Evolutionary conservation across 2,888 invertebrate genomes (phyloP).

Genomic region (Pollenia griseotomentosa): DNA sequence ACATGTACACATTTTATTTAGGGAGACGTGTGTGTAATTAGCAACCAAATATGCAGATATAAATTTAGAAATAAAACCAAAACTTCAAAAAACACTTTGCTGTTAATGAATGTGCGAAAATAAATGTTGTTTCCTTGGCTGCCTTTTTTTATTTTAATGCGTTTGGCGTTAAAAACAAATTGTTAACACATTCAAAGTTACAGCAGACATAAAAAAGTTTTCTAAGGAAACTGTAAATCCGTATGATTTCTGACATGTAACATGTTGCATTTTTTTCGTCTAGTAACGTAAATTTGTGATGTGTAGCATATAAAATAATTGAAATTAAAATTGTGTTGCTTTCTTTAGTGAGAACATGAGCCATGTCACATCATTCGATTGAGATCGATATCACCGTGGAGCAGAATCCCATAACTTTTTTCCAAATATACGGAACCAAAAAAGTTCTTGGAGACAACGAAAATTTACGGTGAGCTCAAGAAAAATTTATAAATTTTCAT

Average conservation of each 20-base stretch:
- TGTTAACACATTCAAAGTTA: slow-evolving; percentile 57
- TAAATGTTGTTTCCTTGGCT: background rate
- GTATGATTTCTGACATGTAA: background rate
- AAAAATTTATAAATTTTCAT: no score
- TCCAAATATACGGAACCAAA: no score
- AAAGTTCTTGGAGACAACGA: no score
- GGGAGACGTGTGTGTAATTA: slow-evolving; percentile 21
- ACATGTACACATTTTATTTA: background rate
- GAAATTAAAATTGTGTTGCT: no score
- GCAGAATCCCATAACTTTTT: no score
- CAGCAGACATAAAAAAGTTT: slow-evolving; percentile 44
- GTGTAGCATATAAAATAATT: background rate
- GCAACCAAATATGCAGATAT: slow-evolving; percentile 20
- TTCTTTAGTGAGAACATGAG: no score
- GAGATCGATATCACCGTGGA: no score
- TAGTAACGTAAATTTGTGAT: background rate
- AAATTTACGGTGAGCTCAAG: no score
- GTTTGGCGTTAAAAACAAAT: slow-evolving; percentile 52
- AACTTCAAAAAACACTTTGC: slow-evolving; percentile 27
- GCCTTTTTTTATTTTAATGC: background rate
- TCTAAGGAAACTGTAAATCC: background rate
- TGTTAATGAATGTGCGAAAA: slow-evolving; percentile 50
- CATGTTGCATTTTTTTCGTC: background rate
- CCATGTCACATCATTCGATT: no score
- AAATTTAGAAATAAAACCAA: slow-evolving; percentile 35